A percentile compares a stretch with the other conserved stretches of the same genome.
phyloP scores from a whole-genome alignment of 2,113 vertebrate genomes.

The Ceyx melanurus region DNA sequence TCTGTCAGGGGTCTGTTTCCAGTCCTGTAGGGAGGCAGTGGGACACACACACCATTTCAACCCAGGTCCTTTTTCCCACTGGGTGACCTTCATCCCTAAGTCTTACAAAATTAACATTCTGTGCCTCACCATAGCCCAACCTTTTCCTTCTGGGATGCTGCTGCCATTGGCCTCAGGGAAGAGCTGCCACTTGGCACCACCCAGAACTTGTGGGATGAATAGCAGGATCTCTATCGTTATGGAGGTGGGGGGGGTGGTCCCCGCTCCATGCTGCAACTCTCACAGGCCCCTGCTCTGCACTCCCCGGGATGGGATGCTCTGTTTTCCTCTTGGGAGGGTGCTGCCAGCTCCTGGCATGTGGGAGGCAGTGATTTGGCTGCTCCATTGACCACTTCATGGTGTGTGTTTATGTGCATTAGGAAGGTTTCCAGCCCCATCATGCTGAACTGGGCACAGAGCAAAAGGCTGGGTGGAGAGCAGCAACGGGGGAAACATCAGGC shows the following conservation, averaged over 20 bases:
- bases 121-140: accelerated
- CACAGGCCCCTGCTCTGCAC: background rate
- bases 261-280: background rate
- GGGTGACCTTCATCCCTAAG: background rate
- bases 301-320: background rate
- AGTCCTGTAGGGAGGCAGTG: background rate
- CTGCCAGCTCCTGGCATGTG: accelerated
- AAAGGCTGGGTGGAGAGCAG: background rate
- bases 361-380: background rate
- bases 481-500: background rate
- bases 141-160: background rate
- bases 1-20: background rate
- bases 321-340: background rate
- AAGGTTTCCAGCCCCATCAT: background rate
- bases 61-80: background rate
- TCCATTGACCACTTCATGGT: background rate
- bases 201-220: background rate
- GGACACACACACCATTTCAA: no score
- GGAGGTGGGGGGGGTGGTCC: background rate
- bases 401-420: background rate
- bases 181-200: accelerated
- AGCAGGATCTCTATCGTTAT: background rate
- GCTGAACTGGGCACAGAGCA: background rate
- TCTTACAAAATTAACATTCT: background rate
- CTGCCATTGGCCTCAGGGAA: background rate